Base-by-base conservation (phyloP, 2,888 invertebrate genomes). In the Aplocera efformata region DNA sequence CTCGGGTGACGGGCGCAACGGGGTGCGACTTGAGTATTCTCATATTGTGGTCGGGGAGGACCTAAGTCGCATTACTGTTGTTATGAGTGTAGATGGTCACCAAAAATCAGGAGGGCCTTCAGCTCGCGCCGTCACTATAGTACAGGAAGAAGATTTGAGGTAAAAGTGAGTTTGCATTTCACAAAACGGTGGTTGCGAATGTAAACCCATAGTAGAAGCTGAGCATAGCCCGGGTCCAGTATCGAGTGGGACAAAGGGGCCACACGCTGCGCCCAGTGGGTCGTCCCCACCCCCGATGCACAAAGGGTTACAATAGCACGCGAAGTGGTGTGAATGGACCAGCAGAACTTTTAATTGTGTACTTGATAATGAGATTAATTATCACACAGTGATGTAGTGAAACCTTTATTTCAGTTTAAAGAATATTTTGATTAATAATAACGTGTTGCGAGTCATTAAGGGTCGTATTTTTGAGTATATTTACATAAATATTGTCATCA, bases 201-300 rank as follows among this genome's bases (percentile, higher is more conserved):
- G 22, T n/a, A 22, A 30, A 30, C 28, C 9, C 10, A 22, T 32
- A 32, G 40, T 40, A 40, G 9, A 6, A 13, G 24, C 11, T 2
- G 11, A 28, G 24, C 9, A 17, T 35, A 34, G 32, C 40, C 36
- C 36, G 39, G 40, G 45, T 45, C 45, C 40, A 45, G 45, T 28
- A 23, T 39, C 22, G 26, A 39, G 38, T 39, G 28, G 35, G 26
- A 51, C 53, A 54, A 45, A 42, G 62, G 54, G 60, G 55, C 66
- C 72, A 60, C 76, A 65, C 69, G 70, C 74, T 65, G 78, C 10
- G 77, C 68, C 39, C 77, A 58, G 67, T 63, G 65, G 70, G 74
- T 48, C 55, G 57, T 55, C 55, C 48, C 64, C 74, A 67, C 75
- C 72, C 72, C 66, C 70, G 49, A 34, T 13, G 36, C 32, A 53